Conservation (phyloP, 1,140 invertebrate species). For the Rhynchophorus ferrugineus region DNA sequence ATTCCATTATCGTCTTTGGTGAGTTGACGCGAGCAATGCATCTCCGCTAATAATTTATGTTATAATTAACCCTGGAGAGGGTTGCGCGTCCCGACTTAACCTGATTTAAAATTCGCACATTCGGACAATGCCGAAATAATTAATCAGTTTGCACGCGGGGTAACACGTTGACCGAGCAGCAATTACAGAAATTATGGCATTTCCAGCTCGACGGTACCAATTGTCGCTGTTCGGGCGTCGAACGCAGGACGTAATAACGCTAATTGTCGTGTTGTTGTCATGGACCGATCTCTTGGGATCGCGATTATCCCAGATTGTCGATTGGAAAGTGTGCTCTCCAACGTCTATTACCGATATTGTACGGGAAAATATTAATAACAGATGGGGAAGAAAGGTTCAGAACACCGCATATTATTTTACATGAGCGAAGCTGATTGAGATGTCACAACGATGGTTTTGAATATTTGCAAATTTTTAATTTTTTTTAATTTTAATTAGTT, state of each 20-base stretch:
- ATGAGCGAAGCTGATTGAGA: no score
- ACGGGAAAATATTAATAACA: neutral
- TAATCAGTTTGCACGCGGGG: neutral
- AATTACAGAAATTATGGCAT: conserved; percentile 20
- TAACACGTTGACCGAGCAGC: neutral
- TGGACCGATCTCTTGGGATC: neutral
- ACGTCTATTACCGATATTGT: neutral
- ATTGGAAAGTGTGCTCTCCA: conserved; percentile 7
- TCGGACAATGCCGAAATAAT: neutral
- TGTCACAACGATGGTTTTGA: no score
- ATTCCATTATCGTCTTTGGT: no score
- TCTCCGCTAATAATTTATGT: neutral
- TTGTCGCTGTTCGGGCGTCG: conserved; percentile 7
- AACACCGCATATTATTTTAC: no score
- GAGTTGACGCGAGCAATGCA: no score
- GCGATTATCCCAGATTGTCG: conserved; percentile 2
- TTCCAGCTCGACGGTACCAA: conserved; percentile 7
- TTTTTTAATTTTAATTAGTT: no score
- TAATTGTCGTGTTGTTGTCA: conserved; percentile 7
- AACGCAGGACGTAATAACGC: conserved; percentile 10
- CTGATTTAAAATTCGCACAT: neutral
- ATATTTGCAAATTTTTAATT: no score
- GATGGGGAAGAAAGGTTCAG: no score
- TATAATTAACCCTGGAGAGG: neutral
- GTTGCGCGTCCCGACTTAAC: neutral